Percentiles rank a stretch among this genome's conserved stretches.
These are phyloP conservation scores for Galaxias olidus DNA, from an alignment of 2,797 vertebrate species.

Conservation along the genomic window DNA sequence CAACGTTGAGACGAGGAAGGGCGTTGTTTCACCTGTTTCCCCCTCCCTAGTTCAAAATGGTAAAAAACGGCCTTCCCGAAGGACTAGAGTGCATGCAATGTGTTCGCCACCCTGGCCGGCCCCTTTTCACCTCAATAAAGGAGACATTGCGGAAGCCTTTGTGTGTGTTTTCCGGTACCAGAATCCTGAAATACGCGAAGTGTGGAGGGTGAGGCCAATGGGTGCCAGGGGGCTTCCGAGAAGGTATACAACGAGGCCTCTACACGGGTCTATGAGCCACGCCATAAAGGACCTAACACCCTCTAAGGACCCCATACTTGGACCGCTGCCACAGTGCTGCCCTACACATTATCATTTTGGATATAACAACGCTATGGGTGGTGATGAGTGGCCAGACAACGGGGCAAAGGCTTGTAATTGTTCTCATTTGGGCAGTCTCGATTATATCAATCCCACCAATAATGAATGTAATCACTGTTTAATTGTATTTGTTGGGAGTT, in stretches of 20 bases:
- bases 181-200: slow-evolving; percentile 49
- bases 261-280: slow-evolving; percentile 5
- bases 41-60: slow-evolving; percentile 55
- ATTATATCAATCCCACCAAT: slow-evolving; percentile 67
- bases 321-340: slow-evolving; percentile 29
- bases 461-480: slow-evolving; percentile 55
- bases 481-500: slow-evolving; percentile 37
- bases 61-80: slow-evolving; percentile 72
- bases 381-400: slow-evolving; percentile 40
- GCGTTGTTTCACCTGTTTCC: slow-evolving; percentile 74
- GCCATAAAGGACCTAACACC: slow-evolving; percentile 10
- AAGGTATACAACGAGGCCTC: slow-evolving; percentile 26
- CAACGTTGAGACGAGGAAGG: slow-evolving; percentile 58
- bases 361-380: slow-evolving; percentile 21
- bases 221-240: slow-evolving; percentile 42
- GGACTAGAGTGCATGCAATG: slow-evolving; percentile 66
- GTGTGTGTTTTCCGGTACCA: slow-evolving; percentile 52
- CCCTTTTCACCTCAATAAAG: slow-evolving; percentile 66
- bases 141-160: slow-evolving; percentile 60
- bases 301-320: slow-evolving; percentile 37
- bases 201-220: slow-evolving; percentile 45
- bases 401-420: slow-evolving; percentile 52
- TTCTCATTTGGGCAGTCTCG: slow-evolving; percentile 61
- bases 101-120: slow-evolving; percentile 40
- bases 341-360: slow-evolving; percentile 35